Evolutionary conservation across 2,113 vertebrate species (phyloP), one percentile per base, ranked within the genome.

Genomic region (Anguilla rostrata): DNA sequence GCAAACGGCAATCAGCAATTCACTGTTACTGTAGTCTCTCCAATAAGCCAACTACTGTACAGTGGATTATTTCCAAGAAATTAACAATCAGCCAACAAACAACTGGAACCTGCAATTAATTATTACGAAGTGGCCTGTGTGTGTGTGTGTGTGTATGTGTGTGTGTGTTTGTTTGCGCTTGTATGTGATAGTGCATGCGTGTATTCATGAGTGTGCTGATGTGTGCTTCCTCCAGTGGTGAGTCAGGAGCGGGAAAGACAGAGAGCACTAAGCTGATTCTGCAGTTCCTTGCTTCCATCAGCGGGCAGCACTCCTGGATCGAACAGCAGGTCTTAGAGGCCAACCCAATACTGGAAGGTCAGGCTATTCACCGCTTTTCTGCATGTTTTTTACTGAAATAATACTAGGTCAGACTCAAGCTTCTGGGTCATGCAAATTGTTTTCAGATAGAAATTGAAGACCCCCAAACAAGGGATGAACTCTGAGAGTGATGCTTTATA

Each of bases 281-380:
- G 60, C 98, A 99, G 94, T 99, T 99, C 90, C 93, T 99, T 92
- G 98, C 98, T 0, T 98, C 98, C 6, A 97, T 99, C 91, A 99
- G 98, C 0, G 98, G 98, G 15, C 98, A 99, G 87, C 98, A 99
- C 87, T 99, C 98, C 0, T 99, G 98, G 98, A 99, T 99, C 5
- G 98, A 99, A 83, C 98, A 99, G 89, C 98, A 99, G 91, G 98
- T 99, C 14, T 94, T 99, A 91, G 98, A 99, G 91, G 98, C 98
- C 86, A 99, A 99, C 83, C 98, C 98, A 26, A 99, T 99, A 43
- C 92, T 99, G 26, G 98, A 99, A 95, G 98, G 98, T 98, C 90
- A 87, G 90, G 41, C 26, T 2, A 66, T 3, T 66, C 49, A 53
- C 11, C 7, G 49, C 49, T 53, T 53, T 66, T 66, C 18, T 66